These are phyloP conservation scores for Damaliscus lunatus DNA, from an alignment of 2,113 vertebrate species.

Conservation along the genomic window DNA sequence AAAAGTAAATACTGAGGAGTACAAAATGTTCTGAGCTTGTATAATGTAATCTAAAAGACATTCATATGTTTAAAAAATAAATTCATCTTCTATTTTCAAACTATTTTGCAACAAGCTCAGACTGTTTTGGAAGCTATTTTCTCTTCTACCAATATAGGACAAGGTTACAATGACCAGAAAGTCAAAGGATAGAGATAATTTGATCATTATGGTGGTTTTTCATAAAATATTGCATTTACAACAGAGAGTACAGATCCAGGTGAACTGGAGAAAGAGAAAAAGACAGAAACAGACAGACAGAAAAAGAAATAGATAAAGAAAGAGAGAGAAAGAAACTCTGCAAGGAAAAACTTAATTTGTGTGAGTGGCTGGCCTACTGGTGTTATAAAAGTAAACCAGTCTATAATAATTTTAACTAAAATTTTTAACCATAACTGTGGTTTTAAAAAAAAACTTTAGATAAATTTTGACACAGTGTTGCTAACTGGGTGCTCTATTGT, in stretches of 20 bases:
- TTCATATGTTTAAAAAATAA: constrained; percentile 24
- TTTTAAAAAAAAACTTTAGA: background rate
- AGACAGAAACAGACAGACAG: background rate
- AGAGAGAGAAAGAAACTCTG: background rate
- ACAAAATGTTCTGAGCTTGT: constrained; percentile 20
- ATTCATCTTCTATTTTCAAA: background rate
- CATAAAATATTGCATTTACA: background rate
- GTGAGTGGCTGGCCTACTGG: background rate
- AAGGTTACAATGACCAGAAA: background rate
- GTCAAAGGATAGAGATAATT: background rate
- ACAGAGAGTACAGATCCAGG: background rate
- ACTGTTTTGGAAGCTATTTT: background rate
- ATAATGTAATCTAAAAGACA: background rate
- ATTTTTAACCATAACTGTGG: background rate
- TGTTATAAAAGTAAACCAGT: background rate
- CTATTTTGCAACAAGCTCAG: background rate
- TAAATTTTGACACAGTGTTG: background rate
- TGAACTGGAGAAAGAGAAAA: background rate
- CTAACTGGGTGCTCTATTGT: background rate
- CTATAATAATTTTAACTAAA: background rate
- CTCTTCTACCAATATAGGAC: background rate
- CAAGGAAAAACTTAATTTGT: background rate
- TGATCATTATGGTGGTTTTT: background rate
- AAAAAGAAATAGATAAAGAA: background rate
- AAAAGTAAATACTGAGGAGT: background rate